phyloP scores from a whole-genome alignment of 1,140 invertebrate genomes.

The Papilio polyxenes region DNA sequence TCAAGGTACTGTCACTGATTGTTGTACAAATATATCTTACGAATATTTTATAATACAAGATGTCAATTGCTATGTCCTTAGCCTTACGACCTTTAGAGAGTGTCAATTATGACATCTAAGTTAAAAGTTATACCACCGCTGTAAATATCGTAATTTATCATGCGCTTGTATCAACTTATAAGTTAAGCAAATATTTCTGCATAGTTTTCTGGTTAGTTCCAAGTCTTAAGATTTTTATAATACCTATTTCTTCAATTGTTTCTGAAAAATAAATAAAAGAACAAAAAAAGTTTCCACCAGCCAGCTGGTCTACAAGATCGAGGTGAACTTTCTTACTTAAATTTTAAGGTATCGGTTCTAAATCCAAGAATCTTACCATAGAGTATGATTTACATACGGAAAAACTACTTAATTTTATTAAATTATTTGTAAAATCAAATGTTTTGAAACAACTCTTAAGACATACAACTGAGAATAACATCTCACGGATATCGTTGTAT shows the following conservation, averaged over 20 bases:
- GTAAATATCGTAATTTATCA: not conserved
- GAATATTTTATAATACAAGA: conserved; percentile 8
- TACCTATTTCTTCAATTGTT: too few relatives aligned
- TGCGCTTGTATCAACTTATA: not conserved
- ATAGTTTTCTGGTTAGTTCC: too few relatives aligned
- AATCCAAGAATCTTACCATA: too few relatives aligned
- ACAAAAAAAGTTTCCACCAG: not conserved
- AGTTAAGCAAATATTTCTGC: too few relatives aligned
- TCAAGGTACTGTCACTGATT: not conserved
- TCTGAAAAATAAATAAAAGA: not conserved
- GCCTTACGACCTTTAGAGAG: conserved; percentile 6
- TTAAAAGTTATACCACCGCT: not conserved
- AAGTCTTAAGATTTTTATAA: too few relatives aligned
- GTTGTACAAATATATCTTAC: conserved; percentile 7
- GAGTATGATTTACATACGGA: not conserved
- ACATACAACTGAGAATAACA: not conserved
- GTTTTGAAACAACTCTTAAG: not conserved
- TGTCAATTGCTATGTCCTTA: conserved; percentile 26
- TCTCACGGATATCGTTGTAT: not conserved
- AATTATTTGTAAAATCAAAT: not conserved
- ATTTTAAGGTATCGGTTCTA: too few relatives aligned
- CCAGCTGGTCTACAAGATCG: not conserved
- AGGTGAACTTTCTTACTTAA: not conserved
- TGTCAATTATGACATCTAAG: conserved; percentile 4
- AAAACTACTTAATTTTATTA: not conserved